Evolutionary conservation across 1,140 invertebrate genomes (phyloP), one percentile per base, ranked within the genome.

Genomic region (Potamilus streckersoni): DNA sequence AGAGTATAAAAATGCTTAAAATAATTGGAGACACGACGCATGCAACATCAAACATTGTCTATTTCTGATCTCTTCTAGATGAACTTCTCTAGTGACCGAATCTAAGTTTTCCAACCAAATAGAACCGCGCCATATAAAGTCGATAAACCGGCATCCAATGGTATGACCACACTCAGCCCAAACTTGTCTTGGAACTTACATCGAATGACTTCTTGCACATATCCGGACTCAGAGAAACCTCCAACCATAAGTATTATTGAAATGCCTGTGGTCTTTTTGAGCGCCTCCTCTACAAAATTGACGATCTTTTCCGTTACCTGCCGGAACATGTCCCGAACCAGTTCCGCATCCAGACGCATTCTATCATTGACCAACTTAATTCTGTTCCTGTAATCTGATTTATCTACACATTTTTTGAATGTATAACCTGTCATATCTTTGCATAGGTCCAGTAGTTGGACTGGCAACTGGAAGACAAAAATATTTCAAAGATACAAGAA

Each of bases 241-340:
- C 73, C 73, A 12, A 75, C 73, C 67, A 75, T 69, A 16, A 75
- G 67, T 38, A 75, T 75, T 12, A 75, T 16, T 13, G 66, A 69
- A n/a, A 75, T 27, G 14, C 23, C 17, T 5, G 55, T 0, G 23
- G 58, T 23, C n/a, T 13, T n/a, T 27, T 63, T 63, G 11, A n/a
- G 12, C 2, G 2, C 60, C 20, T 61, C 17, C 60, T 61, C 20
- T 61, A 61, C 17, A 61, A 61, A 5, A 2, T 61, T 2, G 20
- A 61, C 17, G 20, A 61, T 61, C 60, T 19, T 31, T 31, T 4
- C 27, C 4, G 27, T 31, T 31, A 31, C 27, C 27, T 31, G 27
- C 27, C 70, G 67, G 38, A 75, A 75, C 66, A 75, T 27, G 15
- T 56, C n/a, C 64, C 27, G 61, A 13, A 68, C 73, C 20, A 31